Evolutionary conservation across 2,797 vertebrate genomes (phyloP).

Genomic region (Pipistrellus pipistrellus): DNA sequence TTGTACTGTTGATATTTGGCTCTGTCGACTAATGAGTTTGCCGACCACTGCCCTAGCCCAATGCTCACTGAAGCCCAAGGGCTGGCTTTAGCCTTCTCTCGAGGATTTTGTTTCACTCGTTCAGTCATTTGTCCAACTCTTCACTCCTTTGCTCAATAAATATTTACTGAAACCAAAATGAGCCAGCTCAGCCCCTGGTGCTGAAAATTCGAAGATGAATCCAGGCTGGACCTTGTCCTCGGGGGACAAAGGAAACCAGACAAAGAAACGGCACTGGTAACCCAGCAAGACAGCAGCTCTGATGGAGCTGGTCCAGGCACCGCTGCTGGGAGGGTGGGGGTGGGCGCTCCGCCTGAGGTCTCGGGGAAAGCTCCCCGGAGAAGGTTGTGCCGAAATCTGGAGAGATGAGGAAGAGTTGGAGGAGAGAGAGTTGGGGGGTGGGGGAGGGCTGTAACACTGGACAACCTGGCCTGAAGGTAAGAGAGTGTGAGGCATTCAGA

Average conservation of each 20-base stretch:
- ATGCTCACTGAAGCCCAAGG: fast-evolving
- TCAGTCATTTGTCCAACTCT: conserved; percentile 29
- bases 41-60: neutral
- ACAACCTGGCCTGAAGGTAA: neutral
- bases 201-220: conserved; percentile 31
- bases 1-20: too few species aligned
- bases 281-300: neutral
- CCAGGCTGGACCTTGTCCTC: conserved; percentile 45
- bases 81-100: neutral
- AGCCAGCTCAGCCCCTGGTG: neutral
- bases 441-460: neutral
- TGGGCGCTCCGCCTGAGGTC: neutral
- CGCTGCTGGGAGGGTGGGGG: fast-evolving
- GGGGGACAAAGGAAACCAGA: conserved; percentile 7
- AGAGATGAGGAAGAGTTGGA: neutral
- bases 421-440: neutral
- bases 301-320: neutral
- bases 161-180: conserved; percentile 50
- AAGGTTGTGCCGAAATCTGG: neutral
- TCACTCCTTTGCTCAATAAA: conserved; percentile 53
- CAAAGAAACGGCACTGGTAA: neutral
- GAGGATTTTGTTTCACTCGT: neutral
- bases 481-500: neutral
- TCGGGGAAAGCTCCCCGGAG: neutral
- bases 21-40: too few species aligned